Percentiles rank a stretch among this genome's conserved stretches.
phyloP scores from a whole-genome alignment of 37 sponge, comb jelly and placozoan species.

The Ephydatia muelleri region DNA sequence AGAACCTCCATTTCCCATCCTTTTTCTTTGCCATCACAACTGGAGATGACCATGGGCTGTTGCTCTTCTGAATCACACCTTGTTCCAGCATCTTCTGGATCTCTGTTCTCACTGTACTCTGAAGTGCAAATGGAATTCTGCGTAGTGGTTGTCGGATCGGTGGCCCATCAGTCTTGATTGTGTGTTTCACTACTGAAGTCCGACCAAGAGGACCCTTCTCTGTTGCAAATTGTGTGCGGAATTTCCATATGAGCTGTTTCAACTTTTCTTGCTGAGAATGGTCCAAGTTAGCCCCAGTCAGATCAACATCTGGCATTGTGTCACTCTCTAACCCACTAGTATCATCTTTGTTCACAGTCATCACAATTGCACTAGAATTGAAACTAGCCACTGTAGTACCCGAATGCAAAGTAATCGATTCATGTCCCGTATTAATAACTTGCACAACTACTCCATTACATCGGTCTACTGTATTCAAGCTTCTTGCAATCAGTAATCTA shows the following conservation, averaged over 20 bases:
- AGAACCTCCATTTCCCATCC: slow-evolving; percentile 20
- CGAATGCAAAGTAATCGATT: neutral
- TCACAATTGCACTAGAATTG: neutral
- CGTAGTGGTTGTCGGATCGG: slow-evolving; percentile 27
- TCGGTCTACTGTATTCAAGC: neutral
- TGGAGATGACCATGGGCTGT: slow-evolving; percentile 20
- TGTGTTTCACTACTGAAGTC: slow-evolving; percentile 12
- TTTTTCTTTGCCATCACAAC: slow-evolving; percentile 25
- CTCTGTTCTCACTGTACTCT: neutral
- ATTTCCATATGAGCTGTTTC: neutral
- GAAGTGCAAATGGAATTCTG: slow-evolving; percentile 5
- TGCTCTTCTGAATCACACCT: neutral
- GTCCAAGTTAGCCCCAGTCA: slow-evolving; percentile 3
- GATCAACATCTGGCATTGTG: neutral
- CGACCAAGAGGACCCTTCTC: slow-evolving; percentile 12
- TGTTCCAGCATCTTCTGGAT: slow-evolving; percentile 4
- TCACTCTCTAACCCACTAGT: neutral
- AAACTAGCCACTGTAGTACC: neutral
- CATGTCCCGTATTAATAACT: slow-evolving; percentile 1
- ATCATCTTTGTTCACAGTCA: neutral
- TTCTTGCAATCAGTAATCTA: slow-evolving; percentile 10
- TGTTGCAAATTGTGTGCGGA: neutral
- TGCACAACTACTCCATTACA: neutral
- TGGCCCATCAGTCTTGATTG: neutral
- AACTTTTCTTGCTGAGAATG: neutral